Base-by-base conservation (phyloP, 1,140 invertebrate species). In the Monomorium pharaonis region DNA sequence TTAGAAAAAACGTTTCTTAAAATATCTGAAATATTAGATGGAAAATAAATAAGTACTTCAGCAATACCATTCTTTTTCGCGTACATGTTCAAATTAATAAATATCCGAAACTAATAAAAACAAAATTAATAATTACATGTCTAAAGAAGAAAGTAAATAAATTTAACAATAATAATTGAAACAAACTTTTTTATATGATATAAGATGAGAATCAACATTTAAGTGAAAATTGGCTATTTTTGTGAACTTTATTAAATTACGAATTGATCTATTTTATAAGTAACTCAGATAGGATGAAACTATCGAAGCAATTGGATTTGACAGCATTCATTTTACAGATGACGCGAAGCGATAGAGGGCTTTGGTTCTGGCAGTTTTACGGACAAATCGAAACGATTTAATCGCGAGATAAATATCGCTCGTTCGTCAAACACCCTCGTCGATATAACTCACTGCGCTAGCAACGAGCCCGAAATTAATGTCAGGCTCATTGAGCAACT, bases 351-450 rank as follows among this genome's bases (percentile, higher is more conserved):
- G 27, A 60, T 83, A 74, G 51, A 74, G 54, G 44, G 78, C 78
- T 83, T 74, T 83, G 51, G 78, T 83, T 83, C 74, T 60, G 37
- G 67, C 78, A 74, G 67, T 83, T 83, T 83, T 74, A 83, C 51
- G 27, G 27, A 83, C 37, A 83, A 83, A 72, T 83, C 67, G 27
- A 37, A 72, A 60, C 67, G 67, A 83, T 58, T 83, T 83, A 83
- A 83, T 83, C 37, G 51, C 37, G 51, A 83, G 78, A 83, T 83
- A 83, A 83, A 74, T 58, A 74, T 74, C 42, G 24, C 51, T 72
- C 37, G 78, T 42, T 72, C 78, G 21, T 81, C 65, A 81, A 81
- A 70, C 37, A 72, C 67, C 37, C 16, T 21, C 51, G 18, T 83
- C 27, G 51, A 72, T 83, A 74, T 74, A 83, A 58, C 67, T 80